A percentile compares a stretch with the other conserved stretches of the same genome.
phyloP scores from a whole-genome alignment of 2,113 vertebrate species.

The Catharus minimus region DNA sequence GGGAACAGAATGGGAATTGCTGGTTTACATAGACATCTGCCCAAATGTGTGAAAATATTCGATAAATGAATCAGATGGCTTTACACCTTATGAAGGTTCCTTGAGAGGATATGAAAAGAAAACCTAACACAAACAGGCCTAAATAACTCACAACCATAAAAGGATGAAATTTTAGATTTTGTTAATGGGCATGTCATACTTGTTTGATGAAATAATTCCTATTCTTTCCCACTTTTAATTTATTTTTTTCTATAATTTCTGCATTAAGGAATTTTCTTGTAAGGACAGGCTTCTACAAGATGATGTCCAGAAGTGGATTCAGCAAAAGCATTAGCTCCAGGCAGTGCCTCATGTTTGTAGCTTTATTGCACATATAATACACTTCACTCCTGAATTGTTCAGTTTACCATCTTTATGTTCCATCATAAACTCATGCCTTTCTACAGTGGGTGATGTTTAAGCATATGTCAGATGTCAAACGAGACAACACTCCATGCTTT shows the following conservation, averaged over 20 bases:
- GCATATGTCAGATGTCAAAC: slow-evolving; percentile 18
- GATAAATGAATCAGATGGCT: background rate
- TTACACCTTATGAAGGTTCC: background rate
- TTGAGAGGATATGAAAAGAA: background rate
- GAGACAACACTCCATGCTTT: background rate
- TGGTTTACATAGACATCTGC: background rate
- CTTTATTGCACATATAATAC: background rate
- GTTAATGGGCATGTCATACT: background rate
- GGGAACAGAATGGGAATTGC: background rate
- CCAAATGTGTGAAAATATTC: background rate
- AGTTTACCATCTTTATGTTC: slow-evolving; percentile 32
- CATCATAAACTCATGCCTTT: slow-evolving; percentile 6
- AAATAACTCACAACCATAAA: background rate
- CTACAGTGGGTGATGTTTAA: background rate
- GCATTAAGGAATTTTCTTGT: background rate
- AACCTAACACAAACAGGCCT: background rate
- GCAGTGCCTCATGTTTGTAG: background rate
- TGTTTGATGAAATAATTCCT: background rate
- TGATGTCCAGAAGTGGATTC: background rate
- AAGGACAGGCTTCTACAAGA: background rate
- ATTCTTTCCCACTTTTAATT: background rate
- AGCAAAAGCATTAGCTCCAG: background rate
- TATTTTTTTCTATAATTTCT: background rate
- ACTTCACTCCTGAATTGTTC: slow-evolving; percentile 3
- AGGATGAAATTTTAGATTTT: background rate